These are phyloP conservation scores for Leuctra nigra DNA, from an alignment of 2,888 invertebrate genomes.

Conservation along the genomic window DNA sequence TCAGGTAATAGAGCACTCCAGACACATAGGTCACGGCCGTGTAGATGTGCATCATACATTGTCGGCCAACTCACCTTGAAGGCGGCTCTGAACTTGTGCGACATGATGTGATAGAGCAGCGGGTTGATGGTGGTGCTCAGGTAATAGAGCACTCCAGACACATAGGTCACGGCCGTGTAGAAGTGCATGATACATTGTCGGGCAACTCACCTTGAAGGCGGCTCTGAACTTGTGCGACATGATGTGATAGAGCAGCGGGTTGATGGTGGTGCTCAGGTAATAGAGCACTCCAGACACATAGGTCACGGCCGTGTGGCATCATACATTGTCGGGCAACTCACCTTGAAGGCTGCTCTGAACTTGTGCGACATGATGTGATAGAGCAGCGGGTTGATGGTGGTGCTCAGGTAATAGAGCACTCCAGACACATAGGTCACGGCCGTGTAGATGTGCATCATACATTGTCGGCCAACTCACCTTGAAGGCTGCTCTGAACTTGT, in stretches of 20 bases:
- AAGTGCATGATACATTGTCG: no score
- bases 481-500: conserved; percentile 45
- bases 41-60: no score
- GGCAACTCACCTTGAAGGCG: conserved; percentile 63
- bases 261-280: conserved; percentile 61
- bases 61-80: conserved; percentile 51
- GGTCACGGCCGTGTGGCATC: conserved; percentile 47
- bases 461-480: conserved; percentile 36
- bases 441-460: no score
- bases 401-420: conserved; percentile 58
- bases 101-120: conserved; percentile 63
- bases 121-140: conserved; percentile 64
- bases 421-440: conserved; percentile 56
- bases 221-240: conserved; percentile 65
- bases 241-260: conserved; percentile 62
- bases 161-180: conserved; percentile 50
- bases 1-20: conserved; percentile 59
- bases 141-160: conserved; percentile 60
- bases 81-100: conserved; percentile 61
- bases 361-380: conserved; percentile 67
- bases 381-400: conserved; percentile 61
- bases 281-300: conserved; percentile 60
- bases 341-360: conserved; percentile 63
- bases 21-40: conserved; percentile 53
- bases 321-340: no score